Percentiles rank a stretch among this genome's conserved stretches.
These are phyloP conservation scores for Oriolus oriolus DNA, from an alignment of 2,113 vertebrate genomes.

Conservation along the genomic window DNA sequence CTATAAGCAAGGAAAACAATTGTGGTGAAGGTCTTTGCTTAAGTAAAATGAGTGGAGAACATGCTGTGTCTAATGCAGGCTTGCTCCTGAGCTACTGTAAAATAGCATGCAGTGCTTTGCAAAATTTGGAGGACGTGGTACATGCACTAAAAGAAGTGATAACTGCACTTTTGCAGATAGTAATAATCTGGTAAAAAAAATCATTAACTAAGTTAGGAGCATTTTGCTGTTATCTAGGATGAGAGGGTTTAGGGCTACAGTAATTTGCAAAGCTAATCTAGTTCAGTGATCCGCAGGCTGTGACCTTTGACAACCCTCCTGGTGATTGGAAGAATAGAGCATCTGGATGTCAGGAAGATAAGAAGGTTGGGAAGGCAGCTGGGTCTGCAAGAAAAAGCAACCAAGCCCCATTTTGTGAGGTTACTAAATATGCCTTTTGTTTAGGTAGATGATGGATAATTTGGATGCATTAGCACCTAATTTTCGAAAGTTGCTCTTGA, in stretches of 20 bases:
- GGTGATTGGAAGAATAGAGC: neutral
- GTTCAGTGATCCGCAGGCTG: neutral
- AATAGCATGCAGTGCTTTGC: neutral
- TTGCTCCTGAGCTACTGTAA: neutral
- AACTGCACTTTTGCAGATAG: neutral
- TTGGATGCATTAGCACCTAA: neutral
- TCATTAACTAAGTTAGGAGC: neutral
- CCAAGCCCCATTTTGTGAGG: neutral
- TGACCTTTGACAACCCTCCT: conserved; percentile 30
- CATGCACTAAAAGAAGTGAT: neutral
- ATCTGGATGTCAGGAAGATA: conserved; percentile 22
- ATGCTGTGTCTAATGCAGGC: neutral
- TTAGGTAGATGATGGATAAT: neutral
- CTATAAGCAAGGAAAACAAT: neutral
- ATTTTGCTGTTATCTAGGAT: neutral
- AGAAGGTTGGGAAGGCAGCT: conserved; percentile 6
- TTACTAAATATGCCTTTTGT: neutral
- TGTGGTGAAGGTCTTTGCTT: neutral
- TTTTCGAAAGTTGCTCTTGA: neutral
- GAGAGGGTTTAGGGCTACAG: neutral
- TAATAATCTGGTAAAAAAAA: neutral
- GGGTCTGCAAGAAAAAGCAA: conserved; percentile 2
- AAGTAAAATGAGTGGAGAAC: neutral
- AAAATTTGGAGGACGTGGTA: neutral
- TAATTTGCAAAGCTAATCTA: conserved; percentile 33